These are phyloP conservation scores for Trididemnum nubilum DNA, from an alignment of 23 tunicate species.

Conservation along the genomic window DNA sequence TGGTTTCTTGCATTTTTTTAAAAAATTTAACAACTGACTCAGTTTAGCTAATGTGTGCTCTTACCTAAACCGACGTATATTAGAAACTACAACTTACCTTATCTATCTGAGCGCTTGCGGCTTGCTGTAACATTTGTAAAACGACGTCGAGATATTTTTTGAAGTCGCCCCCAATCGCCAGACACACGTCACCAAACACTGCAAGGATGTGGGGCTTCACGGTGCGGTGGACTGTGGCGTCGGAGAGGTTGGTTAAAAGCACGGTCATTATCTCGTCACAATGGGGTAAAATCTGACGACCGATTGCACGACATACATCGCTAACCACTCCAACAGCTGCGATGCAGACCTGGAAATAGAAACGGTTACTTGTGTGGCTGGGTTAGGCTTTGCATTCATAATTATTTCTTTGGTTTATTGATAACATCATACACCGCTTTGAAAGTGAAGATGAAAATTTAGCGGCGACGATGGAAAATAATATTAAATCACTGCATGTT, in stretches of 20 bases:
- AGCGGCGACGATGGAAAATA: too few relatives aligned
- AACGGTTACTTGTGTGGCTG: not conserved
- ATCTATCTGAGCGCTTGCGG: slow-evolving; percentile 85
- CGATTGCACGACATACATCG: slow-evolving; percentile 91
- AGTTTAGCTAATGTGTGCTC: too few relatives aligned
- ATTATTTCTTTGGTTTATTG: not conserved
- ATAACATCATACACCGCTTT: too few relatives aligned
- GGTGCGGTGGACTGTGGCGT: slow-evolving; percentile 79
- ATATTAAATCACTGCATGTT: too few relatives aligned
- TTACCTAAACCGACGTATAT: too few relatives aligned
- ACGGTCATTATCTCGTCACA: slow-evolving; percentile 90
- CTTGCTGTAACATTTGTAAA: slow-evolving; percentile 90
- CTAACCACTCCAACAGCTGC: slow-evolving; percentile 98
- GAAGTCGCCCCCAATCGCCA: slow-evolving; percentile 88
- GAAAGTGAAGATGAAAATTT: too few relatives aligned
- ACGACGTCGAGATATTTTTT: slow-evolving; percentile 76
- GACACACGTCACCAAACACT: slow-evolving; percentile 90
- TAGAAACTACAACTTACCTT: too few relatives aligned
- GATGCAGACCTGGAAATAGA: slow-evolving; percentile 84
- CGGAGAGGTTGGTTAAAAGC: slow-evolving; percentile 66
- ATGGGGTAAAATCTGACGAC: slow-evolving; percentile 49
- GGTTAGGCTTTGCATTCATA: too few relatives aligned
- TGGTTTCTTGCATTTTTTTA: too few relatives aligned
- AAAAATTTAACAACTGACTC: too few relatives aligned
- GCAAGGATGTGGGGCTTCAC: slow-evolving; percentile 98